Evolutionary conservation across 2,888 invertebrate species (phyloP), one percentile per base, ranked within the genome.

Genomic region (Melangyna quadrimaculata): DNA sequence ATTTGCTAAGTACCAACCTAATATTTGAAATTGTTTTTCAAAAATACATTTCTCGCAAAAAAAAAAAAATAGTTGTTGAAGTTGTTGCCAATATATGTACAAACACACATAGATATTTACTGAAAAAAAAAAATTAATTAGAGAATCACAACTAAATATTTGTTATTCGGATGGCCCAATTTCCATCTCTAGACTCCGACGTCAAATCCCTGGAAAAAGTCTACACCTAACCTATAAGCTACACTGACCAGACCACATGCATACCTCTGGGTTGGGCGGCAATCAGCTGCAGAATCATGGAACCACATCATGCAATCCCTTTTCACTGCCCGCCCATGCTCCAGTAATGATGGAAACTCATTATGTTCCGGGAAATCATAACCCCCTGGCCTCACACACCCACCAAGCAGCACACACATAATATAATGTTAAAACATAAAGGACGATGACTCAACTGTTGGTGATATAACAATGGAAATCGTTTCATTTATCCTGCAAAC

Each of bases 371-470:
- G 81, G 70, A 70, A 77, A 81, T 81, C 86, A 81, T 77, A 78
- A 57, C 81, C 86, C 70, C 51, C 73, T 61, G 32, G 17, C 67
- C 79, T 79, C 57, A 29, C 72, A 79, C 82, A 78, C 70, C 78
- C 83, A 65, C 83, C 57, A 61, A 78, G 67, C 24, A 51, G 51
- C 51, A 59, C 78, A 78, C 86, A 81, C 81, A 82, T 78, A 82
- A 82, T 81, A 78, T 81, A 81, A 86, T 86, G 86, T 86, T 86
- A 70, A 86, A 86, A 86, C 86, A 86, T 86, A 86, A 86, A 86
- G 86, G 86, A 86, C 86, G 86, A 86, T 86, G 86, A 86, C 86
- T 86, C 86, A 86, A 86, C 86, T 86, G 86, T 86, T 86, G 81
- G 86, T 81, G 80, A 81, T 86, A 86, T 81, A 86, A 86, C 86